Base-by-base conservation (phyloP, 2,113 vertebrate genomes). In the Ammodramus savannarum region DNA sequence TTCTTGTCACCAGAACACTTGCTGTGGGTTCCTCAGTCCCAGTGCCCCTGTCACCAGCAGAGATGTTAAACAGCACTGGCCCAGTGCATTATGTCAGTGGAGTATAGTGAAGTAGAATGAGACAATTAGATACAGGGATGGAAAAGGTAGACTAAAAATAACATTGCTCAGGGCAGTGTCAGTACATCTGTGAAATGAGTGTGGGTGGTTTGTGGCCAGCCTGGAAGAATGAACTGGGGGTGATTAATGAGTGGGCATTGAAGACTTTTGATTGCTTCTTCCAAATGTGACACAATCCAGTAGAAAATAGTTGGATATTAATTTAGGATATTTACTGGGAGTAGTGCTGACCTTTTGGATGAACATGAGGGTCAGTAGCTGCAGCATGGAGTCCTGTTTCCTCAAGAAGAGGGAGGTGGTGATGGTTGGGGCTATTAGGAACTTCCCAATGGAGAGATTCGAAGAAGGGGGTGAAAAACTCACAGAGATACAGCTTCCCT, bases 361-460 rank as follows among this genome's bases (percentile, higher is more conserved):
- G 79, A 63, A 68, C 58, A 9, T 52, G n/a, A n/a, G 79, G 34
- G 59, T 65, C 39, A 5, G 21, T 10, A 51, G 34, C 36, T 76
- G 76, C 44, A 79, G 31, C 23, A 6, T 11, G 21, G 52, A 15
- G 4, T 48, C 29, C 57, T 9, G 0, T 74, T 87, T 26, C 46
- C 69, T 78, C 26, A 32, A 7, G 69, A 59, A 48, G 57, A 44
- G 27, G 39, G 14, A 43, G 25, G 6, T 25, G 25, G 10, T 52
- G 49, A 15, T 32, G 14, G 15, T 16, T 57, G 43, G 31, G 32
- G 27, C 54, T 63, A 0, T 22, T 31, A 43, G 17, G 6, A 36
- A 13, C 25, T 14, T 74, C 8, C 32, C 34, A n/a, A 13, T 1
- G 3, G 19, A 32, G 3, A 32, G 69, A 43, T 49, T 23, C 0